phyloP scores from a whole-genome alignment of 2,888 invertebrate genomes.

The Eurois occulta region DNA sequence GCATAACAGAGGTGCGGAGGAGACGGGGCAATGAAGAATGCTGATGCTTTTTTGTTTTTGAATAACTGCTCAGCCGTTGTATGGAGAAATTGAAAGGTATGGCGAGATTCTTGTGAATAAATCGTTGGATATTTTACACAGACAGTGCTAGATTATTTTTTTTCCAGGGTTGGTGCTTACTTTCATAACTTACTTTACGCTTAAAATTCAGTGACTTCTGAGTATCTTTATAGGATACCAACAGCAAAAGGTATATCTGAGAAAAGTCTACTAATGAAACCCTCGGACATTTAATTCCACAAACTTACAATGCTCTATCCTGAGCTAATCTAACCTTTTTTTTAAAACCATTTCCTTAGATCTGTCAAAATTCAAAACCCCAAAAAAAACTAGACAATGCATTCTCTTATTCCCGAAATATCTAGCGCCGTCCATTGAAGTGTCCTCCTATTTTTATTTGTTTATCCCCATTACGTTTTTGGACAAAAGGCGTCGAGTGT shows the following conservation, averaged over 20 bases:
- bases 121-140: background rate
- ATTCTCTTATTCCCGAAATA: constrained; percentile 70
- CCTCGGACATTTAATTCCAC: too few relatives aligned
- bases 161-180: background rate
- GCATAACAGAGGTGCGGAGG: constrained; percentile 68
- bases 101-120: background rate
- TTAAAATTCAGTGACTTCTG: background rate
- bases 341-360: constrained; percentile 1
- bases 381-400: constrained; percentile 54
- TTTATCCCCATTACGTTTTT: constrained; percentile 89
- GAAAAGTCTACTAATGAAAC: background rate
- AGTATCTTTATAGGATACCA: background rate
- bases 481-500: constrained; percentile 89
- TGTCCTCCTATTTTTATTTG: constrained; percentile 83
- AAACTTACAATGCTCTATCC: too few relatives aligned
- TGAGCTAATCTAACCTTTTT: background rate
- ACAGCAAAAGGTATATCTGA: background rate
- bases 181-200: background rate
- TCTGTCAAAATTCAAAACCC: constrained; percentile 25
- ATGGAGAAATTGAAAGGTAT: background rate
- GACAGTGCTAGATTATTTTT: too few relatives aligned
- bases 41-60: constrained; percentile 34
- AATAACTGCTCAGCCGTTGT: constrained; percentile 2
- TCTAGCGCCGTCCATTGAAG: constrained; percentile 82
- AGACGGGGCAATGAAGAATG: constrained; percentile 57